Evolutionary conservation across 1,140 invertebrate genomes (phyloP), one percentile per base, ranked within the genome.

Genomic region (Halyomorpha halys): DNA sequence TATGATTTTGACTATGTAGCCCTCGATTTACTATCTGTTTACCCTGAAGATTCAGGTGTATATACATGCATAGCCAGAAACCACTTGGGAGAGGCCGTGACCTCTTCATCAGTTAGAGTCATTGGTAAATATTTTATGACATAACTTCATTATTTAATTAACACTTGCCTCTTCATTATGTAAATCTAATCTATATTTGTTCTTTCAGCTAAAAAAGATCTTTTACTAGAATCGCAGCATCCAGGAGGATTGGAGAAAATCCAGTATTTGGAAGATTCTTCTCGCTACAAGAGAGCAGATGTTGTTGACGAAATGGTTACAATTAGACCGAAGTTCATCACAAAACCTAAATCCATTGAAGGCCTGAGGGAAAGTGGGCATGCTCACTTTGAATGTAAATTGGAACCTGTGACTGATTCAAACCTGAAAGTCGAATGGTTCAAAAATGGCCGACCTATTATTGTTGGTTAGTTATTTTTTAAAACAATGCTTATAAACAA

Each of bases 1-100:
- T 91, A 97, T 75, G 96, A 99, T 76, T 97, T 99, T 75, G 96
- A 97, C 73, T 97, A 97, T 73, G 94, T 98, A 9, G 91, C 93
- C 44, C 76, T 99, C 27, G 96, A 98, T 75, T 84, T 99, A 34
- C 77, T 98, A 2, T 93, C 91, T 69, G 93, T 96, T 6, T 98
- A 97, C 73, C 91, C 94, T 44, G 90, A 94, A 72, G 97, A 99
- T 76, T 94, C 91, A 23, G 97, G 97, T 18, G 89, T 97, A 0
- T 97, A 96, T 73, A 95, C 90, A 8, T 96, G 91, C 71, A 88
- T 90, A 75, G 93, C 93, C 2, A 83, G 86, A 62, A 97, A 95
- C 74, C 88, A 90, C 73, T 77, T 94, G 21, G 94, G 94, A 1
- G 91, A 96, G 82, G 91, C 92, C n/a, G 90, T 94, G 2, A 95